Evolutionary conservation across 2,797 vertebrate species (phyloP).

Genomic region (Chanos chanos): DNA sequence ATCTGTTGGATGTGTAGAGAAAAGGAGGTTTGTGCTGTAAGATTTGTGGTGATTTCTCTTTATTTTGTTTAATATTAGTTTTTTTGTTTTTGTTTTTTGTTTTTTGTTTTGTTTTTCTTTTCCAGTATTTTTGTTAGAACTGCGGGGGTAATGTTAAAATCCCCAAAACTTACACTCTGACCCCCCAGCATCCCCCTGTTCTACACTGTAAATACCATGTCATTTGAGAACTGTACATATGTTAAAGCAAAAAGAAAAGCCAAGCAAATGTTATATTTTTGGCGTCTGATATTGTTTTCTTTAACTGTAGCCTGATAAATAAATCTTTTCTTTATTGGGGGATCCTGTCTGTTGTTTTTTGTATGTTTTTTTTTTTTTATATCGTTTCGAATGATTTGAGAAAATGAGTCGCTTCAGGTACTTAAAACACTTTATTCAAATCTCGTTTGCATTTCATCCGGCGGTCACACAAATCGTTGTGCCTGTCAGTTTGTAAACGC

Average conservation of each 20-base stretch:
- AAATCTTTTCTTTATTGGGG: constrained; percentile 68
- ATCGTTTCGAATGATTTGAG: background rate
- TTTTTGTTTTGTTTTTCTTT: constrained; percentile 42
- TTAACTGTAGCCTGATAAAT: constrained; percentile 80
- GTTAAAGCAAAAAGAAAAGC: constrained; percentile 75
- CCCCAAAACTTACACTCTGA: constrained; percentile 64
- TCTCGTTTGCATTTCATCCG: constrained; percentile 31
- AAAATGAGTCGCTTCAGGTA: too few relatives aligned
- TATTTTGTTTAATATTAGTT: constrained; percentile 56
- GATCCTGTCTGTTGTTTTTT: constrained; percentile 44
- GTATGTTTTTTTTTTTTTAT: background rate
- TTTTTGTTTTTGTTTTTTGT: constrained; percentile 54
- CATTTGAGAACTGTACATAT: constrained; percentile 80
- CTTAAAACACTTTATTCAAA: background rate
- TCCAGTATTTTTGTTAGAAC: constrained; percentile 60
- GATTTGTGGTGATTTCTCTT: constrained; percentile 56
- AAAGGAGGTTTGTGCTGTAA: constrained; percentile 57
- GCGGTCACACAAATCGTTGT: constrained; percentile 45
- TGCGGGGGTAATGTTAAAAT: constrained; percentile 50
- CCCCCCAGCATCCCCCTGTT: constrained; percentile 51
- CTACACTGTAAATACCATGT: constrained; percentile 75
- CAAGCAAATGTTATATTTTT: constrained; percentile 83
- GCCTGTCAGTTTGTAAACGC: constrained; percentile 56
- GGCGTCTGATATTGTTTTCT: constrained; percentile 79
- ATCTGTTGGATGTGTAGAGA: constrained; percentile 66